Percentiles rank a stretch among this genome's conserved stretches.
Conservation (phyloP, 2,888 invertebrate species). For the Seira musarum region DNA sequence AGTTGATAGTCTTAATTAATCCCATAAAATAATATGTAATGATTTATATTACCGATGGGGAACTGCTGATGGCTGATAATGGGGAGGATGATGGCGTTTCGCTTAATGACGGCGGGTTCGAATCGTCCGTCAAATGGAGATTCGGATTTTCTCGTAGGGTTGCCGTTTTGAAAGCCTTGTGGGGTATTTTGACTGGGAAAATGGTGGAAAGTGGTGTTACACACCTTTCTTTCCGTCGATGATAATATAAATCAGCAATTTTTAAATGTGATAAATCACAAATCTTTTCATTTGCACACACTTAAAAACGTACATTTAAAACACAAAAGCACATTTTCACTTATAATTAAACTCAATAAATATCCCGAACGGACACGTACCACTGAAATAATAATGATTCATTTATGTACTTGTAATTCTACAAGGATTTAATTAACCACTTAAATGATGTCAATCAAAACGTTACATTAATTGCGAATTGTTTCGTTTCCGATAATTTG, state of each 20-base stretch:
- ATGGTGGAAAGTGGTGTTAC: slow-evolving; percentile 51
- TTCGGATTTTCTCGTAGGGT: slow-evolving; percentile 75
- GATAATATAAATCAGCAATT: slow-evolving; percentile 1
- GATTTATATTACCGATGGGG: slow-evolving; percentile 67
- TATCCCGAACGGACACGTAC: too few relatives aligned
- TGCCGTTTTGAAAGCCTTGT: slow-evolving; percentile 73
- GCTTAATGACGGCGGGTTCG: slow-evolving; percentile 75
- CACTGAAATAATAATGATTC: too few relatives aligned
- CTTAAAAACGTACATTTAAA: too few relatives aligned
- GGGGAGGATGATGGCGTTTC: slow-evolving; percentile 75
- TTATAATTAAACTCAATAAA: too few relatives aligned
- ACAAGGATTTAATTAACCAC: too few relatives aligned
- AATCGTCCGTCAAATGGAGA: slow-evolving; percentile 71
- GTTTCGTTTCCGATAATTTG: too few relatives aligned
- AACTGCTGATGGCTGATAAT: slow-evolving; percentile 73
- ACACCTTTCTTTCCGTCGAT: slow-evolving; percentile 49
- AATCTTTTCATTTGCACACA: too few relatives aligned
- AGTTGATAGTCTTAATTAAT: background rate
- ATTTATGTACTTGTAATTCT: too few relatives aligned
- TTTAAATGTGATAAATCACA: background rate
- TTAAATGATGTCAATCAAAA: too few relatives aligned
- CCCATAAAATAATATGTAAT: background rate
- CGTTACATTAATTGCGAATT: too few relatives aligned
- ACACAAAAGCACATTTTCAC: too few relatives aligned
- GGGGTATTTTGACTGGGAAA: slow-evolving; percentile 47